These are phyloP conservation scores for Muscina levida DNA, from an alignment of 2,888 invertebrate species.

Conservation along the genomic window DNA sequence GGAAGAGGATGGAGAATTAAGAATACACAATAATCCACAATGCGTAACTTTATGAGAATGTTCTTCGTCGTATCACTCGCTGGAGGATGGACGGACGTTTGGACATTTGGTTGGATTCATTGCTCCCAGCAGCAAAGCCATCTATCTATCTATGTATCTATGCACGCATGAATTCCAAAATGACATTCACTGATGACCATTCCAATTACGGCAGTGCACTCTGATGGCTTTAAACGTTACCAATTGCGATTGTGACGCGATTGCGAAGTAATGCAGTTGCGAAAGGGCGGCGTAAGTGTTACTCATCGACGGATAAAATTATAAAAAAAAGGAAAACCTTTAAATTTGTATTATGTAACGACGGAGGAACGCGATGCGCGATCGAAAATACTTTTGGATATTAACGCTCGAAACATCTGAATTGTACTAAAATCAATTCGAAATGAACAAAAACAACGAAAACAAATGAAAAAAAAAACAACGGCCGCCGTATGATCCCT, in stretches of 20 bases:
- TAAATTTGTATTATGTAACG: constrained; percentile 51
- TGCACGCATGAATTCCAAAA: too few species aligned
- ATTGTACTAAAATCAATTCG: constrained; percentile 64
- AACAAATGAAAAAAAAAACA: constrained; percentile 50
- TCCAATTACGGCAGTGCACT: neutral
- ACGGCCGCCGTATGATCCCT: constrained; percentile 38
- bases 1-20: constrained; percentile 2
- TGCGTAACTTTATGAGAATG: constrained; percentile 19
- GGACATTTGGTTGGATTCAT: neutral
- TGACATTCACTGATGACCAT: neutral
- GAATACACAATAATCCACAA: neutral
- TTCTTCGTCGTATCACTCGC: constrained; percentile 9
- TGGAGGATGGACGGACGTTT: constrained; percentile 4
- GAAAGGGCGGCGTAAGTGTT: neutral
- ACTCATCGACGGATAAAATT: neutral
- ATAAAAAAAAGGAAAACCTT: neutral
- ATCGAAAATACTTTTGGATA: constrained; percentile 46
- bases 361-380: constrained; percentile 52
- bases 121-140: neutral
- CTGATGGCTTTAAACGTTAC: neutral
- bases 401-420: constrained; percentile 63
- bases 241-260: neutral
- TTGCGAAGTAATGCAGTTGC: neutral
- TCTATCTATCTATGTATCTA: too few species aligned
- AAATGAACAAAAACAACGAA: constrained; percentile 59